phyloP scores from a whole-genome alignment of 2,888 invertebrate species.

The Aphidoletes aphidimyza region DNA sequence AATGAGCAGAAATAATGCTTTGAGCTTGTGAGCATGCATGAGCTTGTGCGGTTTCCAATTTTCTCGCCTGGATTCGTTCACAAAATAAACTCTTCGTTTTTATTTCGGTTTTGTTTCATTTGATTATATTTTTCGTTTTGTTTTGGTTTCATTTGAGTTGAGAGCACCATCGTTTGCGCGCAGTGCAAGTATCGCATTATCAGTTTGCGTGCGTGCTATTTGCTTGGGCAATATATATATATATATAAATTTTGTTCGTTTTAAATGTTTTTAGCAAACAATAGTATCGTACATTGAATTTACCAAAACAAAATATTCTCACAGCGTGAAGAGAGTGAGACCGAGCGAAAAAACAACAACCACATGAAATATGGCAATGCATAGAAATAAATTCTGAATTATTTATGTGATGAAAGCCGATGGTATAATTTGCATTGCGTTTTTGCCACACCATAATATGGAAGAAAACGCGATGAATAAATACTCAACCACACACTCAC shows the following conservation, averaged over 20 bases:
- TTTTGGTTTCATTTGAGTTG: neutral
- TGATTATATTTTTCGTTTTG: slow-evolving; percentile 23
- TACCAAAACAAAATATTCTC: neutral
- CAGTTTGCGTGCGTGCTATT: neutral
- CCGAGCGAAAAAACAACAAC: neutral
- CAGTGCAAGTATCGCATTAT: neutral
- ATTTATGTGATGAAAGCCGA: slow-evolving; percentile 49
- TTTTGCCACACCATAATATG: neutral
- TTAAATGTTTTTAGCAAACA: slow-evolving; percentile 39
- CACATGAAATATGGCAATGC: slow-evolving; percentile 10
- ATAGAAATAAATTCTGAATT: slow-evolving; percentile 14
- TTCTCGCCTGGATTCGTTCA: neutral
- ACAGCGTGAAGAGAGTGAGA: neutral
- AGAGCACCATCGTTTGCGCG: neutral
- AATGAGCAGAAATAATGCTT: neutral
- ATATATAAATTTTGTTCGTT: neutral
- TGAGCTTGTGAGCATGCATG: neutral
- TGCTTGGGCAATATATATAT: too few relatives aligned
- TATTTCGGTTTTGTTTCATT: neutral
- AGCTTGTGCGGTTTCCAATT: neutral
- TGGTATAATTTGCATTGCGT: slow-evolving; percentile 22
- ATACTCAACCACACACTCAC: too few relatives aligned
- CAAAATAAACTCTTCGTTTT: neutral
- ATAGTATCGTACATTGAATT: neutral
- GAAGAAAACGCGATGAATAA: neutral